phyloP scores from a whole-genome alignment of 2,113 vertebrate species.

The Phaethornis superciliosus region DNA sequence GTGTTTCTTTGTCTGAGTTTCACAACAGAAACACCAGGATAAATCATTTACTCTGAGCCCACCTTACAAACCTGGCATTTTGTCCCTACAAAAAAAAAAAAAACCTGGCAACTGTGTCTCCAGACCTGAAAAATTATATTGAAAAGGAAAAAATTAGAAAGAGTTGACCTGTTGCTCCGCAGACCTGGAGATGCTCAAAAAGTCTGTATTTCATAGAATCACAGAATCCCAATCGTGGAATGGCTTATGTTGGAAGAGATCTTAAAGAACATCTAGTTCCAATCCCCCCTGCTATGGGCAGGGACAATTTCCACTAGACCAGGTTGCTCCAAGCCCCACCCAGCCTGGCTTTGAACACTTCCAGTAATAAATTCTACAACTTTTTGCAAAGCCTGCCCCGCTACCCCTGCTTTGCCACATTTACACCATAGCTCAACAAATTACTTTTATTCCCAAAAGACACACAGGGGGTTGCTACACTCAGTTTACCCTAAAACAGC shows the following conservation, averaged over 20 bases:
- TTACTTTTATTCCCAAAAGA: background rate
- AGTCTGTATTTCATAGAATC: too few relatives aligned
- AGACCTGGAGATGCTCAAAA: background rate
- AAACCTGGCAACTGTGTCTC: background rate
- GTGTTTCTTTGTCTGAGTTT: background rate
- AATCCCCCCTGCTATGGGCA: too few relatives aligned
- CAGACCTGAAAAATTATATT: background rate
- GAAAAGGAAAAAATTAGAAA: background rate
- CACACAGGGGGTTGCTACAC: background rate
- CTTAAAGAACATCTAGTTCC: too few relatives aligned
- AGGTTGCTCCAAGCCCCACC: too few relatives aligned
- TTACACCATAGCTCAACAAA: background rate
- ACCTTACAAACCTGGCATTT: background rate
- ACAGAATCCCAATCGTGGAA: too few relatives aligned
- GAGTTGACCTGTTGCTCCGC: background rate
- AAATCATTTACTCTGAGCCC: background rate
- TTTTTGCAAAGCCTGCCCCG: background rate
- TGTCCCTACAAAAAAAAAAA: background rate
- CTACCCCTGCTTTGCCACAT: background rate
- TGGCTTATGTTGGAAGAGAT: too few relatives aligned
- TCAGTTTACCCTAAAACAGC: background rate
- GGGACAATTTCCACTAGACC: too few relatives aligned
- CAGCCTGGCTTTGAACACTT: too few relatives aligned
- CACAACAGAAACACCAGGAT: background rate
- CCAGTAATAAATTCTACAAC: background rate